A percentile compares a stretch with the other conserved stretches of the same genome.
phyloP scores from a whole-genome alignment of 2,797 vertebrate genomes.

The Rhynchonycteris naso region DNA sequence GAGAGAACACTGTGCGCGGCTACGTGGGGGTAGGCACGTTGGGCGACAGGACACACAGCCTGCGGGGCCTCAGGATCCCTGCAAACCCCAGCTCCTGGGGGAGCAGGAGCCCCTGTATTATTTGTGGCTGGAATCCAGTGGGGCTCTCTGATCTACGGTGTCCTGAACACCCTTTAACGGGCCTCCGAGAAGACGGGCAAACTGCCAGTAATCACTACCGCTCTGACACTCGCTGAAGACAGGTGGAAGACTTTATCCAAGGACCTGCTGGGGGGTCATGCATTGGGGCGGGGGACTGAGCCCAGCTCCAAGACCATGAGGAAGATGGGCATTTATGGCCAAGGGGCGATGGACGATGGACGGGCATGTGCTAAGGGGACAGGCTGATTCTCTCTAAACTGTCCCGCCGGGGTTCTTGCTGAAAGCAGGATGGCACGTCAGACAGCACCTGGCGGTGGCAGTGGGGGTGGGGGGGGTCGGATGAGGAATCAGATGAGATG shows the following conservation, averaged over 20 bases:
- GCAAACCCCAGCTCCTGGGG: fast-evolving
- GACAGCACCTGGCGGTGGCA: too few species aligned
- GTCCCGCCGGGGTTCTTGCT: not conserved
- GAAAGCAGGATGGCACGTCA: not conserved
- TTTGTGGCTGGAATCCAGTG: fast-evolving
- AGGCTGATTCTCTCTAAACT: not conserved
- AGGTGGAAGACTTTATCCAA: fast-evolving
- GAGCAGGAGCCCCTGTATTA: fast-evolving
- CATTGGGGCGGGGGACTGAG: fast-evolving
- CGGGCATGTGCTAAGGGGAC: not conserved
- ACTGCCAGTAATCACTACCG: not conserved
- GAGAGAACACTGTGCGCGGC: not conserved
- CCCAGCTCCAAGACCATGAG: fast-evolving
- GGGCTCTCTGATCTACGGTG: not conserved
- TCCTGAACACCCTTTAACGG: not conserved
- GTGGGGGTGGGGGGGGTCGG: not conserved
- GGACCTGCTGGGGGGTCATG: fast-evolving
- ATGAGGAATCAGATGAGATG: too few species aligned
- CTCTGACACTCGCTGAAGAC: not conserved
- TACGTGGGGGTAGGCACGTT: fast-evolving
- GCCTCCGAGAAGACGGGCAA: fast-evolving
- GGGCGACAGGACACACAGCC: not conserved
- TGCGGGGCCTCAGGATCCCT: too few species aligned
- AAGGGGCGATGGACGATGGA: not conserved
- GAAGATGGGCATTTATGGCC: not conserved